phyloP scores from a whole-genome alignment of 2,797 vertebrate genomes.

The Enteromius afrohamiltoni region DNA sequence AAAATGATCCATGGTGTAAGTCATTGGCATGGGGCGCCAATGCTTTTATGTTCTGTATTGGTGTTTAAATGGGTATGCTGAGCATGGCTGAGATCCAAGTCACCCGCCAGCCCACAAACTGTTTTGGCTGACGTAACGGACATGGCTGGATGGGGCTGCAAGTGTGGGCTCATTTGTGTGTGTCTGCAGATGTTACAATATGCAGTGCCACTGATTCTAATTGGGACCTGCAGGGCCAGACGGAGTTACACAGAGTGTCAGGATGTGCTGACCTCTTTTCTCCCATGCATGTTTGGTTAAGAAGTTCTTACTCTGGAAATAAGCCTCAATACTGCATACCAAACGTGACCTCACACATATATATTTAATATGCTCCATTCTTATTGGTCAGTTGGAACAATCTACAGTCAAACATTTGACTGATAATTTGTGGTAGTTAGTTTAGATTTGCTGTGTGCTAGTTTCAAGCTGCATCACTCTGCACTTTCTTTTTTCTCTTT shows the following conservation, averaged over 20 bases:
- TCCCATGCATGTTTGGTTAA: neutral
- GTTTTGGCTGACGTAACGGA: constrained; percentile 33
- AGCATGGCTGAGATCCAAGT: constrained; percentile 39
- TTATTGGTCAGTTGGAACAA: neutral
- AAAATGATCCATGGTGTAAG: constrained; percentile 1
- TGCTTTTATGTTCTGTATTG: constrained; percentile 49
- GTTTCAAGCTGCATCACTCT: neutral
- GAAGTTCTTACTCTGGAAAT: constrained; percentile 21
- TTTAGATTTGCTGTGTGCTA: neutral
- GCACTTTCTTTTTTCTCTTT: neutral
- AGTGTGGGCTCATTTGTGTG: constrained; percentile 11
- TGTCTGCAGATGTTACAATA: constrained; percentile 43
- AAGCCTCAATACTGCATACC: neutral
- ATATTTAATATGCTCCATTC: neutral
- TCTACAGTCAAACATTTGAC: neutral
- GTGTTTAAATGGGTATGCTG: constrained; percentile 37
- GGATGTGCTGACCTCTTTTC: constrained; percentile 31
- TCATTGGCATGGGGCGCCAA: neutral
- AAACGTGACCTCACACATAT: neutral
- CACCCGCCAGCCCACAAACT: constrained; percentile 2
- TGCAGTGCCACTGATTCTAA: constrained; percentile 7
- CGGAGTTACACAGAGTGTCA: constrained; percentile 2
- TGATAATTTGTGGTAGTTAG: neutral
- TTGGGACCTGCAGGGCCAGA: constrained; percentile 20
- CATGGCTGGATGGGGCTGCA: neutral